Percentiles rank a stretch among this genome's conserved stretches.
phyloP scores from a whole-genome alignment of 2,888 invertebrate species.

The Pyrochroa serraticornis region DNA sequence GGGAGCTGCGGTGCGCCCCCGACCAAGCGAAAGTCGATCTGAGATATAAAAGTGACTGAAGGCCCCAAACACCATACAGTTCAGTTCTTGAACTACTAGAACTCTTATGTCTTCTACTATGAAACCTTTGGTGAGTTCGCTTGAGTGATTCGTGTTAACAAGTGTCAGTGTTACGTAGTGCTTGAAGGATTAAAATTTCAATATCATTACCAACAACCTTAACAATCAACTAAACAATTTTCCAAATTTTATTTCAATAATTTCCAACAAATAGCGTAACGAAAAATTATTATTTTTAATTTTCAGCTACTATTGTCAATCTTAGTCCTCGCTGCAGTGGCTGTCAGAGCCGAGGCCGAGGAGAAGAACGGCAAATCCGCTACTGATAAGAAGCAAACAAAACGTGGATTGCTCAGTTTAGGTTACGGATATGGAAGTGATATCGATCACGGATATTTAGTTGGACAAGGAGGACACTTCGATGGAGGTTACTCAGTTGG shows the following conservation, averaged over 20 bases:
- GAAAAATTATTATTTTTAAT: constrained; percentile 2
- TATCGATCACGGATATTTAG: constrained; percentile 71
- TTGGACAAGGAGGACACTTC: constrained; percentile 65
- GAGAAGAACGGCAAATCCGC: constrained; percentile 62
- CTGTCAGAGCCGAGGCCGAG: constrained; percentile 69
- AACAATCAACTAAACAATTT: not conserved
- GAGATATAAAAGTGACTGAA: constrained; percentile 64
- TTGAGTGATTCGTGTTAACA: not conserved
- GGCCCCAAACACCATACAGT: constrained; percentile 63
- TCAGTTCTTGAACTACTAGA: constrained; percentile 62
- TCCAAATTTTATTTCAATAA: not conserved
- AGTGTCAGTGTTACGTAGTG: constrained; percentile 15
- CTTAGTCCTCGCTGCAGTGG: constrained; percentile 74
- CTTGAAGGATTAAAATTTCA: constrained; percentile 9
- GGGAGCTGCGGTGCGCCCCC: constrained; percentile 50
- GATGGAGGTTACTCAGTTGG: constrained; percentile 39
- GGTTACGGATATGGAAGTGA: constrained; percentile 83
- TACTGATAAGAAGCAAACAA: constrained; percentile 77
- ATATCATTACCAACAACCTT: not conserved
- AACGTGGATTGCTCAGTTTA: constrained; percentile 78
- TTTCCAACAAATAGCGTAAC: too few relatives aligned
- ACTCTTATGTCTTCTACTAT: constrained; percentile 48
- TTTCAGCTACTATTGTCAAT: constrained; percentile 73
- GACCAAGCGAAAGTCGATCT: constrained; percentile 63
- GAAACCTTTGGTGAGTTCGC: constrained; percentile 63